A percentile compares a stretch with the other conserved stretches of the same genome.
Conservation (phyloP, 2,888 invertebrate species). For the Nomada ferruginata region DNA sequence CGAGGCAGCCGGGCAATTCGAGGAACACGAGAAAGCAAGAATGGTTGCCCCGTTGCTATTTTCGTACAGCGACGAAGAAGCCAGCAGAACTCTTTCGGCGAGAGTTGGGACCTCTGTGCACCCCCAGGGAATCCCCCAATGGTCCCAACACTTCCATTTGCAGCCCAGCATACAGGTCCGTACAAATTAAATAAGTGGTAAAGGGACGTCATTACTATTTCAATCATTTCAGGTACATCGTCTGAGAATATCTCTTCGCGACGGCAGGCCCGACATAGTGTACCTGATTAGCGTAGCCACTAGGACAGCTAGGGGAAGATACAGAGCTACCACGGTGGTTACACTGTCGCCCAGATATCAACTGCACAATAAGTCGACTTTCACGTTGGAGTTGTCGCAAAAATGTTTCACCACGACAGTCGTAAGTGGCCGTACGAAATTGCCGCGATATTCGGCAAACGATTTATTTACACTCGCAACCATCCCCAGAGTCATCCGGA, state of each 20-base stretch:
- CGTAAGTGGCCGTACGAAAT: slow-evolving; percentile 84
- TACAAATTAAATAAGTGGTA: slow-evolving; percentile 72
- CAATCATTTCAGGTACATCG: slow-evolving; percentile 81
- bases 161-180: slow-evolving; percentile 91
- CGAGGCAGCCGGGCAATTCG: slow-evolving; percentile 95
- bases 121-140: slow-evolving; percentile 86
- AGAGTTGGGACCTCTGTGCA: slow-evolving; percentile 90
- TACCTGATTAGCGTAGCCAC: slow-evolving; percentile 96
- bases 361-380: slow-evolving; percentile 93
- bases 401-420: slow-evolving; percentile 91
- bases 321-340: slow-evolving; percentile 95
- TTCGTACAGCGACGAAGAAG: slow-evolving; percentile 96
- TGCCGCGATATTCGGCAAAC: not conserved
- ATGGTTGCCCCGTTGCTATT: slow-evolving; percentile 97
- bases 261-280: slow-evolving; percentile 89
- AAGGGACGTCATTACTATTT: no score
- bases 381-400: slow-evolving; percentile 94
- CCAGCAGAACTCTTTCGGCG: slow-evolving; percentile 90
- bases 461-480: not conserved
- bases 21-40: slow-evolving; percentile 97
- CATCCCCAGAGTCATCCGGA: slow-evolving; percentile 87
- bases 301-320: slow-evolving; percentile 93
- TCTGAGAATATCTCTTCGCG: slow-evolving; percentile 86
- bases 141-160: slow-evolving; percentile 95
- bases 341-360: slow-evolving; percentile 97